Base-by-base conservation (phyloP, 2,888 invertebrate genomes). In the Mylabris sibirica region DNA sequence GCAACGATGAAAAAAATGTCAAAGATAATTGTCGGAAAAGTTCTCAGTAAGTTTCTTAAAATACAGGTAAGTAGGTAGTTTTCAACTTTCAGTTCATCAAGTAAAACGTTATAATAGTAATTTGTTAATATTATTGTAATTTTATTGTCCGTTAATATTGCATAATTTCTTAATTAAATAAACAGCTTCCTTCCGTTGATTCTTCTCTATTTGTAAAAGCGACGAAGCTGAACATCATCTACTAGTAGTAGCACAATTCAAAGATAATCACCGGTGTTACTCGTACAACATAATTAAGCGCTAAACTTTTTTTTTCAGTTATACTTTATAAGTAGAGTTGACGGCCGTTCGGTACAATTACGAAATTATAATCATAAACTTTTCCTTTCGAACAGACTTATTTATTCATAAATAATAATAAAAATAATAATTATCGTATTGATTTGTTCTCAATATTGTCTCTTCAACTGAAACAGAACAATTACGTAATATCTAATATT, bases 181-280 rank as follows among this genome's bases (percentile, higher is more conserved):
- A 41, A n/a, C 41, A n/a, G n/a, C n/a, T 44, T 44, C 17, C 44
- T 44, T 44, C 44, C 44, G n/a, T 6, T 44, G 44, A 44, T 44
- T 44, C 44, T 44, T 44, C 44, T 44, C 17, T 5, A 17, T 44
- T 44, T n/a, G n/a, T 2, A 44, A 44, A 44, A 17, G 17, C 44
- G 17, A n/a, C 44, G 17, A n/a, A 44, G 17, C 44, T 17, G 44
- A n/a, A 44, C 44, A 44, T 17, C 44, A 38, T n/a, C 17, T n/a
- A 1, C 6, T 44, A 44, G n/a, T 44, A 30, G 30, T n/a, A 14
- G 14, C 38, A 44, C 44, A n/a, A 17, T 44, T 44, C n/a, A 17
- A 44, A 44, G 3, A 44, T n/a, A 17, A 44, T n/a, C 44, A 44
- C 44, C n/a, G 44, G 1, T 38, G 38, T 14, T 34, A 34, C 1